phyloP scores from a whole-genome alignment of 2,113 vertebrate genomes.

The Mellivora capensis region DNA sequence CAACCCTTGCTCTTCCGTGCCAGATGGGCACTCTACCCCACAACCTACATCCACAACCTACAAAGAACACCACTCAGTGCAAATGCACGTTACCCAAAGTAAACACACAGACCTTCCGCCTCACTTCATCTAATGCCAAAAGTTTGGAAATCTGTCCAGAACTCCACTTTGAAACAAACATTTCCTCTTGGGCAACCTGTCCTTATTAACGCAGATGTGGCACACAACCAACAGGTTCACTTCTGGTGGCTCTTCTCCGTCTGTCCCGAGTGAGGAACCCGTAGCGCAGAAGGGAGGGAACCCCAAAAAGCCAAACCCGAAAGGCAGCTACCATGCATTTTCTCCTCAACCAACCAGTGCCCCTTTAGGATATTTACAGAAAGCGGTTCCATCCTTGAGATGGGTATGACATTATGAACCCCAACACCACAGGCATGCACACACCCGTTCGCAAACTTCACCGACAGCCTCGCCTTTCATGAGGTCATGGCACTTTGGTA shows the following conservation, averaged over 20 bases:
- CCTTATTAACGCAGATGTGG: not conserved
- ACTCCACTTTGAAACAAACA: not conserved
- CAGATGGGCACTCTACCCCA: not conserved
- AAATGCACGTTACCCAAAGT: not conserved
- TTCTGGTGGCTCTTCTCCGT: not conserved
- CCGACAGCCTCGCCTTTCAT: not conserved
- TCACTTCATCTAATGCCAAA: not conserved
- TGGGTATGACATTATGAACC: not conserved
- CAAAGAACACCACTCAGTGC: not conserved
- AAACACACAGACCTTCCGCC: not conserved
- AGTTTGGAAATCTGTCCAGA: not conserved
- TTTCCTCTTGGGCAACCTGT: not conserved
- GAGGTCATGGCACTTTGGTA: not conserved
- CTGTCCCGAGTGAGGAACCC: not conserved
- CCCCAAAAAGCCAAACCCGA: not conserved
- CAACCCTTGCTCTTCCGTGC: not conserved
- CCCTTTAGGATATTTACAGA: not conserved
- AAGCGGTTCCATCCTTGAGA: not conserved
- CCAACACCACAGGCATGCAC: not conserved
- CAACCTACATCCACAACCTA: not conserved
- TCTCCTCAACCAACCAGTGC: not conserved
- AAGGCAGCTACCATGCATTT: not conserved
- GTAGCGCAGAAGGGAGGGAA: rapidly evolving
- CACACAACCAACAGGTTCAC: not conserved
- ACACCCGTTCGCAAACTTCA: not conserved